phyloP scores from a whole-genome alignment of 2,888 invertebrate genomes.

The Eilema sororculum region DNA sequence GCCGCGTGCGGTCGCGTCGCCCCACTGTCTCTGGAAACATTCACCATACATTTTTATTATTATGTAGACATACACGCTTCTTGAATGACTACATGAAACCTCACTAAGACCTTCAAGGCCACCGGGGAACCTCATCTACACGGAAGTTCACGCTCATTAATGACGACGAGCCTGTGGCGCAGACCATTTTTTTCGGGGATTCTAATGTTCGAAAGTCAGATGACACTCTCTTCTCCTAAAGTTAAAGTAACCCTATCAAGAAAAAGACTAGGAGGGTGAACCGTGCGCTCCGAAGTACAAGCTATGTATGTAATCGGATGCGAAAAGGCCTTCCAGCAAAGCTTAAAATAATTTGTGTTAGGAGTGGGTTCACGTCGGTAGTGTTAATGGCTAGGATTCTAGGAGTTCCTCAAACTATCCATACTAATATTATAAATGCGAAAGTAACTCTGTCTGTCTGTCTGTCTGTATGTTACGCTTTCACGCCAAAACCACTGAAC shows the following conservation, averaged over 20 bases:
- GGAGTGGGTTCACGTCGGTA: no score
- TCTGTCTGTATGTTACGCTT: no score
- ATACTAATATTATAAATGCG: no score
- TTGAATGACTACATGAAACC: background rate
- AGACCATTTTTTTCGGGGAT: no score
- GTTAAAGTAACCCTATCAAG: background rate
- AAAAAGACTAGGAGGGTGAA: background rate
- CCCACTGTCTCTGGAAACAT: conserved; percentile 73
- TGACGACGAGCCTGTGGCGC: background rate
- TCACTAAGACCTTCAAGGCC: background rate
- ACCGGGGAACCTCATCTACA: no score
- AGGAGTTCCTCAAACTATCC: background rate
- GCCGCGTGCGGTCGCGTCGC: conserved; percentile 71
- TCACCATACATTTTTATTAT: no score
- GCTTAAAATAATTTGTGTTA: no score
- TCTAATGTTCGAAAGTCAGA: background rate
- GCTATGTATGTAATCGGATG: no score
- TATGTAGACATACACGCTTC: background rate
- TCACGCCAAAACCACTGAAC: no score
- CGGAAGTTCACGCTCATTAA: background rate
- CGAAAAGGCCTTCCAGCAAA: no score
- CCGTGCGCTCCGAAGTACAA: no score
- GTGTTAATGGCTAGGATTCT: background rate
- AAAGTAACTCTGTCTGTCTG: no score
- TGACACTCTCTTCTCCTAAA: background rate